These are phyloP conservation scores for Patella pellucida DNA, from an alignment of 2,888 invertebrate species.

Conservation along the genomic window DNA sequence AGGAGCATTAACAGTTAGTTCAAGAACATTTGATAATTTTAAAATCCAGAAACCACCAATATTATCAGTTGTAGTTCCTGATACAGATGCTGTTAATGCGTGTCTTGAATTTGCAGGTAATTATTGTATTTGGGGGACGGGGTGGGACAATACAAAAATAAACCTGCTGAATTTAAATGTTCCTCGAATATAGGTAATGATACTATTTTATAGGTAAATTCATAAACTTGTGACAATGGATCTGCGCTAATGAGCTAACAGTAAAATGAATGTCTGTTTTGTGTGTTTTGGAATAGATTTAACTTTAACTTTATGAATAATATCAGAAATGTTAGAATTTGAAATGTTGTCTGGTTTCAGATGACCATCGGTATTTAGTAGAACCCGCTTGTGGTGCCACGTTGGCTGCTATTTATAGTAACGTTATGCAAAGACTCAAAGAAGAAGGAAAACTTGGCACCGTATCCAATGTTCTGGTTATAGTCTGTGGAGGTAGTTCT, in stretches of 20 bases:
- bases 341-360: too few species aligned
- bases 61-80: conserved; percentile 70
- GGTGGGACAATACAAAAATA: too few species aligned
- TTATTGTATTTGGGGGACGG: too few species aligned
- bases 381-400: conserved; percentile 74
- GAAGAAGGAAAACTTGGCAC: conserved; percentile 56
- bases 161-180: too few species aligned
- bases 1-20: conserved; percentile 68
- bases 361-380: conserved; percentile 73
- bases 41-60: conserved; percentile 58
- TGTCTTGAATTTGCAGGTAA: conserved; percentile 71
- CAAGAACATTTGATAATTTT: conserved; percentile 61
- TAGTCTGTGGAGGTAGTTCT: conserved; percentile 75
- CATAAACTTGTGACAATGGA: too few species aligned
- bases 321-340: too few species aligned
- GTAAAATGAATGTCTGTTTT: too few species aligned
- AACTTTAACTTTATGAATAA: too few species aligned
- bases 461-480: conserved; percentile 70
- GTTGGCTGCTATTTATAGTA: conserved; percentile 71
- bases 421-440: conserved; percentile 63
- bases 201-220: too few species aligned
- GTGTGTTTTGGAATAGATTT: too few species aligned
- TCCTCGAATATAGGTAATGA: too few species aligned
- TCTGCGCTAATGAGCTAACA: too few species aligned
- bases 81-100: conserved; percentile 70